These are phyloP conservation scores for Tenebrosternarchus preto DNA, from an alignment of 2,113 vertebrate genomes.

Conservation along the genomic window DNA sequence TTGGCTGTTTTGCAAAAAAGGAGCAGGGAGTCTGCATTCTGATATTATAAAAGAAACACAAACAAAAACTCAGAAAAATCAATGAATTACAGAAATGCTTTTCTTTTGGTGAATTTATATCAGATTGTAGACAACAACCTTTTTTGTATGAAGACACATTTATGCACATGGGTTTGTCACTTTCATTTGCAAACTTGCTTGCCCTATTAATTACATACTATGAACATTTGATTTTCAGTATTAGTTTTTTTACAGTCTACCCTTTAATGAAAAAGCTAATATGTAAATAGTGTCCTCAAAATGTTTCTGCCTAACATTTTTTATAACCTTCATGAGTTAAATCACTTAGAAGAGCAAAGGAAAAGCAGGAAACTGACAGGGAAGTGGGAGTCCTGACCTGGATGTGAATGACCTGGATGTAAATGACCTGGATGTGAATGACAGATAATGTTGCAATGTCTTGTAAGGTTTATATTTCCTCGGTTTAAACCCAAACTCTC, in stretches of 20 bases:
- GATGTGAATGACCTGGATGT: not conserved
- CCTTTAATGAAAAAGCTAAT: not conserved
- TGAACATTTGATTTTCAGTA: not conserved
- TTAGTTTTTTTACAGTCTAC: not conserved
- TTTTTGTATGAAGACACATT: not conserved
- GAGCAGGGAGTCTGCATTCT: not conserved
- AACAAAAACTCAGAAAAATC: not conserved
- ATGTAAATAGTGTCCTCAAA: not conserved
- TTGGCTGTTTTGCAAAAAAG: not conserved
- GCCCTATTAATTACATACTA: conserved; percentile 2
- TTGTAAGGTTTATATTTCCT: not conserved
- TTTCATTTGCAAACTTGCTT: not conserved
- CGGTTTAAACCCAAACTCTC: not conserved
- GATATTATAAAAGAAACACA: not conserved
- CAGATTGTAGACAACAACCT: not conserved
- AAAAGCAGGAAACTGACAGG: not conserved
- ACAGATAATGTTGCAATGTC: too few species aligned
- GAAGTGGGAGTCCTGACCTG: too few species aligned
- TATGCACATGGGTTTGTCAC: not conserved
- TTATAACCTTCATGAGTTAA: not conserved
- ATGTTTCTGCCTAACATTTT: not conserved
- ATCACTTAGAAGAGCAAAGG: not conserved
- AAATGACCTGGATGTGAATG: too few species aligned
- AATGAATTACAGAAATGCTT: not conserved
- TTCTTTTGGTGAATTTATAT: not conserved